These are phyloP conservation scores for Pterobdella sp. DNA, from an alignment of 2,888 invertebrate genomes.

Conservation along the genomic window DNA sequence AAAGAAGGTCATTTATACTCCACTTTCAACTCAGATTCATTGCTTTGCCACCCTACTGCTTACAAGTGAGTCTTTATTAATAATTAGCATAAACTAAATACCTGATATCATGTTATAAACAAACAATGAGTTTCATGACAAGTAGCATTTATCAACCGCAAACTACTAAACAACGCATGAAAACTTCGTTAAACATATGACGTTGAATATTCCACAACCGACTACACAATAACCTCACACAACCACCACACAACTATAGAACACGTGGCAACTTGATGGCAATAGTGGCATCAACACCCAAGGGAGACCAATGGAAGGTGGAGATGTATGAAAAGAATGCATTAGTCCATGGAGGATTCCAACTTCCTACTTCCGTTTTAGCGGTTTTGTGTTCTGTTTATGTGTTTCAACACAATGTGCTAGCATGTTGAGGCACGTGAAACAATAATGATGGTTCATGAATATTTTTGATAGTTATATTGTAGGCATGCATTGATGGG, in stretches of 20 bases:
- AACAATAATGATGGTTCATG: neutral
- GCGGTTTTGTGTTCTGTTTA: neutral
- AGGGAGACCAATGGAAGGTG: conserved; percentile 52
- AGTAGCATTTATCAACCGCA: too few relatives aligned
- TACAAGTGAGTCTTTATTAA: conserved; percentile 53
- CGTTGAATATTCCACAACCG: too few relatives aligned
- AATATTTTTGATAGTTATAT: neutral
- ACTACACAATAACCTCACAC: too few relatives aligned
- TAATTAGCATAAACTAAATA: neutral
- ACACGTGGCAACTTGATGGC: conserved; percentile 21
- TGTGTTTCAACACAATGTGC: neutral
- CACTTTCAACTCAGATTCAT: conserved; percentile 65
- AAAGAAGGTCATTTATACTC: conserved; percentile 68
- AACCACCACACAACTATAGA: too few relatives aligned
- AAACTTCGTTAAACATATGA: too few relatives aligned
- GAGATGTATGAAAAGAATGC: conserved; percentile 87
- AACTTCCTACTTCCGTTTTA: conserved; percentile 56
- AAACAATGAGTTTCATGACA: too few relatives aligned
- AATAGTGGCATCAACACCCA: neutral
- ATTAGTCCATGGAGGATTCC: conserved; percentile 70
- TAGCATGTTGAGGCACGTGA: neutral
- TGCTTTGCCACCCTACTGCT: conserved; percentile 52
- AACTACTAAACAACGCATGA: too few relatives aligned
- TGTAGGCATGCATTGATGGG: neutral
- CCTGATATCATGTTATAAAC: too few relatives aligned